Evolutionary conservation across 1,140 invertebrate species (phyloP).

Genomic region (Drosophila paulistorum): DNA sequence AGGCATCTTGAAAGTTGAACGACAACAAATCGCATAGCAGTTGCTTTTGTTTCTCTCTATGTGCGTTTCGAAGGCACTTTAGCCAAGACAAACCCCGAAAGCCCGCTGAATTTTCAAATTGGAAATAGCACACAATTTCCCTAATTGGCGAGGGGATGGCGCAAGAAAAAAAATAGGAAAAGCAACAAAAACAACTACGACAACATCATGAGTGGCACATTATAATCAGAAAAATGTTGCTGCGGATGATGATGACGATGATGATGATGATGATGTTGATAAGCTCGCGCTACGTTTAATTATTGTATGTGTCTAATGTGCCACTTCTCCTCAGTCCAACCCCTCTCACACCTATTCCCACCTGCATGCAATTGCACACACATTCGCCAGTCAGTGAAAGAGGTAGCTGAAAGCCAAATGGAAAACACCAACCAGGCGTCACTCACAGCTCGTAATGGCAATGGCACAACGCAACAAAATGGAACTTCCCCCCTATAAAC

Average conservation of each 20-base stretch:
- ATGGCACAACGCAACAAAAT: constrained; percentile 26
- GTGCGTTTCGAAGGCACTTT: constrained; percentile 59
- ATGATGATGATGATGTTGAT: constrained; percentile 59
- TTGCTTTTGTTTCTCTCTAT: constrained; percentile 43
- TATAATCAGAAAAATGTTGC: constrained; percentile 54
- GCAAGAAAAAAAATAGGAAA: background rate
- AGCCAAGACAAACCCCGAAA: constrained; percentile 49
- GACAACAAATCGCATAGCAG: constrained; percentile 52
- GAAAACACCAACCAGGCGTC: constrained; percentile 60
- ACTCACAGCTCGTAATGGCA: constrained; percentile 60
- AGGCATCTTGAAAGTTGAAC: constrained; percentile 67
- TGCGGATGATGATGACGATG: constrained; percentile 64
- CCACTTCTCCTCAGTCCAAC: constrained; percentile 28
- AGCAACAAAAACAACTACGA: background rate
- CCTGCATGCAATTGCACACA: constrained; percentile 67
- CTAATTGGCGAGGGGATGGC: constrained; percentile 74
- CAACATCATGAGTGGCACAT: constrained; percentile 50
- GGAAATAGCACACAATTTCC: constrained; percentile 82
- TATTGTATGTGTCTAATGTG: constrained; percentile 59
- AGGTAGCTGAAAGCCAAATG: constrained; percentile 22
- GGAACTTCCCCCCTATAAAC: constrained; percentile 7
- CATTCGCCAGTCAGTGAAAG: constrained; percentile 20
- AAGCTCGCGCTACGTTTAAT: constrained; percentile 69
- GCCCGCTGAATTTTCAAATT: constrained; percentile 70
- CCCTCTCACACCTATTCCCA: constrained; percentile 37